Evolutionary conservation across 2,113 vertebrate species (phyloP), one percentile per base, ranked within the genome.

Genomic region (Tragulus kanchil): DNA sequence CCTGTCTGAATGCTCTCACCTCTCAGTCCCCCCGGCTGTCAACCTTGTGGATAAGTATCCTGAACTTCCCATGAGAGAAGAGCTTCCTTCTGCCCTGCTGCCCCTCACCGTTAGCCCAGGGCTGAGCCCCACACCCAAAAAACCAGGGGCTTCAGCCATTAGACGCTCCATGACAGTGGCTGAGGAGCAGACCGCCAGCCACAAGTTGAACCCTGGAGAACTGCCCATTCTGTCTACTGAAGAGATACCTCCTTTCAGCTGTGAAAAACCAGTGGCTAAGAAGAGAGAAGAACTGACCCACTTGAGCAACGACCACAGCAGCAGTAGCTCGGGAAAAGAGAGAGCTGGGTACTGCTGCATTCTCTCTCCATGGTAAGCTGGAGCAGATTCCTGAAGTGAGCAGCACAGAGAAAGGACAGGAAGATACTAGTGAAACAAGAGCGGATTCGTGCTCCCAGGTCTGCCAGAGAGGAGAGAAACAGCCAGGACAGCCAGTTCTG

Each of bases 1-100:
- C 1, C 99, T 99, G 99, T 99, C 99, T 0, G 99, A 99, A 94
- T 99, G 99, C 97, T 99, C 99, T 45, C 99, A 99, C 97, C 98
- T 99, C 92, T 99, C 99, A 0, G 99, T 99, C 15, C 99, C 99
- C n/a, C 98, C 98, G 2, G 98, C 99, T 97, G 98, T 99, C 31
- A 98, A 99, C 98, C 99, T 99, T 88, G 98, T 99, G 0, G 99
- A 99, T 96, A 99, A 99, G 96, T 99, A 99, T 95, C 99, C 99
- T 6, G 98, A 99, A 42, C 98, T 95, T 36, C 97, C 90, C 95
- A 96, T 82, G 83, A 95, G 48, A 97, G 98, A 93, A 81, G 99
- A 99, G 77, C 98, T 95, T 3, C 91, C 97, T 28, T 67, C 97
- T 62, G 96, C 98, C 83, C 92, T 98, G 45, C 95, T 94, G 3